Conservation (phyloP, 2,888 invertebrate species). For the Cheilosia vulpina region DNA sequence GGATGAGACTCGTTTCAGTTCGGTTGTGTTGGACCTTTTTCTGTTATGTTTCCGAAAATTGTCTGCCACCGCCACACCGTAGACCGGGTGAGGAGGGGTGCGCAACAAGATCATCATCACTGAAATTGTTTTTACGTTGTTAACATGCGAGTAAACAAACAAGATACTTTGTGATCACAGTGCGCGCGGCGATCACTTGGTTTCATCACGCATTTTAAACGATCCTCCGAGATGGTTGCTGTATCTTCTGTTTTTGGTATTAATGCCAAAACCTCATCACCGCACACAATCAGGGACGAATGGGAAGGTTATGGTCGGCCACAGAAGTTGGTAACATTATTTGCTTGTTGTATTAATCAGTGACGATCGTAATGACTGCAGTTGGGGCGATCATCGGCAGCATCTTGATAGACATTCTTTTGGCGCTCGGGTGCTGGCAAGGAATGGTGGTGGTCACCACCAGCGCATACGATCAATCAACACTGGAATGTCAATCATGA, state of each 20-base stretch:
- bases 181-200: slow-evolving; percentile 51
- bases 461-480: slow-evolving; percentile 70
- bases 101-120: slow-evolving; percentile 56
- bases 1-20: slow-evolving; percentile 7
- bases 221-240: slow-evolving; percentile 31
- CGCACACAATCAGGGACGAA: slow-evolving; percentile 45
- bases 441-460: slow-evolving; percentile 44
- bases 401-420: slow-evolving; percentile 64
- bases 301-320: slow-evolving; percentile 63
- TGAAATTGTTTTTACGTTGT: slow-evolving; percentile 65
- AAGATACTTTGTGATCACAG: slow-evolving; percentile 55
- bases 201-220: slow-evolving; percentile 71
- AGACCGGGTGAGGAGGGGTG: background rate
- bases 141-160: slow-evolving; percentile 72
- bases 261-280: slow-evolving; percentile 62
- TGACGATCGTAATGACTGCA: slow-evolving; percentile 68
- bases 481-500: slow-evolving; percentile 73
- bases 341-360: slow-evolving; percentile 74
- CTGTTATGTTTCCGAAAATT: slow-evolving; percentile 48
- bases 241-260: slow-evolving; percentile 61
- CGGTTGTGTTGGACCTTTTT: slow-evolving; percentile 20
- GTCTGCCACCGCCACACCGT: background rate
- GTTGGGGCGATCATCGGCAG: slow-evolving; percentile 52
- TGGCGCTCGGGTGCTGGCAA: slow-evolving; percentile 7
- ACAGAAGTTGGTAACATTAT: slow-evolving; percentile 66